Evolutionary conservation across 2,888 invertebrate species (phyloP).

Genomic region (Leptinotarsa tumamoca): DNA sequence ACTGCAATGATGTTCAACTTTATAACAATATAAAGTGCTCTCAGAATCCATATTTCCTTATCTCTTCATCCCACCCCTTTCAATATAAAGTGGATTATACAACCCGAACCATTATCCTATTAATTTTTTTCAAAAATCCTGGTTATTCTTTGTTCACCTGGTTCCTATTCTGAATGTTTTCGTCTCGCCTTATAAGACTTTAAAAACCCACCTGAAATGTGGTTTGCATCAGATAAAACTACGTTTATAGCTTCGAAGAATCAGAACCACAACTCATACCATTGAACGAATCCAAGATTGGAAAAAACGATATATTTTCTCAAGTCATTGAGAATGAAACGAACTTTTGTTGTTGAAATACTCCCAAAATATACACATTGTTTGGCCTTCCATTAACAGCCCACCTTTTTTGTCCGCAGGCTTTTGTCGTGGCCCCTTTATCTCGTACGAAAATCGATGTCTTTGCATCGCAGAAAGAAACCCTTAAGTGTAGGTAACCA

Average conservation of each 20-base stretch:
- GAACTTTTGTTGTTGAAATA: conserved; percentile 41
- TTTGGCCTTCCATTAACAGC: conserved; percentile 41
- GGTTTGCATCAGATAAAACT: conserved; percentile 18
- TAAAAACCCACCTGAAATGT: neutral
- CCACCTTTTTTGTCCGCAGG: conserved; percentile 41
- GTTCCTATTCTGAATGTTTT: neutral
- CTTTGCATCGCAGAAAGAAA: conserved; percentile 20
- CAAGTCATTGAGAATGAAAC: conserved; percentile 43
- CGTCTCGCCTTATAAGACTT: neutral
- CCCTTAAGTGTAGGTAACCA: conserved; percentile 19
- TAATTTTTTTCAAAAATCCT: neutral
- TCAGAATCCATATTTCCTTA: no score
- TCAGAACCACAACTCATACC: conserved; percentile 33
- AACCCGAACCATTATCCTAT: no score
- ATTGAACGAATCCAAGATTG: conserved; percentile 34
- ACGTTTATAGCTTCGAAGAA: conserved; percentile 31
- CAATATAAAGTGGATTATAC: no score
- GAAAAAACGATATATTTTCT: conserved; percentile 39
- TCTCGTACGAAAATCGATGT: conserved; percentile 47
- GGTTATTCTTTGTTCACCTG: neutral
- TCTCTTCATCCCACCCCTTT: no score
- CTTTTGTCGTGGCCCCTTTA: conserved; percentile 45
- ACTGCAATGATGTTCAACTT: no score
- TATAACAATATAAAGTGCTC: no score
- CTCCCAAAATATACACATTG: conserved; percentile 36